Evolutionary conservation across 2,888 invertebrate genomes (phyloP).

Genomic region (Podabrus alpinus): DNA sequence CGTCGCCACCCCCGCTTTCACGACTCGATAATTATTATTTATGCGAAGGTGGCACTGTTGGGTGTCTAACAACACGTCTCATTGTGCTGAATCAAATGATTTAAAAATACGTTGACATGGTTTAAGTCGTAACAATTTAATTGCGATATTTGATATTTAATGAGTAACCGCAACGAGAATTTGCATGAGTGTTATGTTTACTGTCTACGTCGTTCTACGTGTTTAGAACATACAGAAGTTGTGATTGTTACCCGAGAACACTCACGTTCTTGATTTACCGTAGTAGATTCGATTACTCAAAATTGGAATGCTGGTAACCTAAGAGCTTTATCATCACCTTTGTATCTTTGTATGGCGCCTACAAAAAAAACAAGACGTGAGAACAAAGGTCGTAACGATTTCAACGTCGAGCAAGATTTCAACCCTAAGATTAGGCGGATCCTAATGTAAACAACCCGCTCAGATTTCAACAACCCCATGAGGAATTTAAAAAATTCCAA

Average conservation of each 20-base stretch:
- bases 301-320: background rate
- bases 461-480: background rate
- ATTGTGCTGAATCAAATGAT: background rate
- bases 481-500: background rate
- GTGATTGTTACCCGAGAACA: background rate
- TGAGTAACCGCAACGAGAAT: background rate
- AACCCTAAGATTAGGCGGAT: slow-evolving; percentile 16
- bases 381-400: slow-evolving; percentile 14
- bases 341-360: slow-evolving; percentile 11
- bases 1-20: background rate
- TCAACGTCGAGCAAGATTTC: slow-evolving; percentile 15
- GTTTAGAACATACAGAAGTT: background rate
- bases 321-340: background rate
- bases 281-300: background rate
- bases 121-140: too few species aligned
- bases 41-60: background rate
- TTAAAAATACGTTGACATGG: background rate
- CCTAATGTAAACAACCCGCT: slow-evolving; percentile 19
- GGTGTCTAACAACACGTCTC: background rate
- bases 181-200: background rate
- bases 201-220: background rate
- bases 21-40: background rate
- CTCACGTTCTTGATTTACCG: background rate
- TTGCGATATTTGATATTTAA: background rate
- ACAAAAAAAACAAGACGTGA: slow-evolving; percentile 12